phyloP scores from a whole-genome alignment of 1,140 invertebrate genomes.

The Branchinecta lindahli region DNA sequence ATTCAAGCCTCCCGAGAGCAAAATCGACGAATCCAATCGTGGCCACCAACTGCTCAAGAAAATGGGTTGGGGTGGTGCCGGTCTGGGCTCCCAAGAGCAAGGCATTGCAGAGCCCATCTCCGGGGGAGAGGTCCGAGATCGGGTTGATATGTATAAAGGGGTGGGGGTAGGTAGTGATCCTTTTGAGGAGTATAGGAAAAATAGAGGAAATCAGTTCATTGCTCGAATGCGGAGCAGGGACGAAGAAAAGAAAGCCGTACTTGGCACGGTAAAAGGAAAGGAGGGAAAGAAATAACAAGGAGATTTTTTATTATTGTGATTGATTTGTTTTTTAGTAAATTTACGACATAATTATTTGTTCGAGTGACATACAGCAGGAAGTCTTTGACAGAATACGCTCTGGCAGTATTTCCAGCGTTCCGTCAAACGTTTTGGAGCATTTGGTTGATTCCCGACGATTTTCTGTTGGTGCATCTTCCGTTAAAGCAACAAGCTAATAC shows the following conservation, averaged over 20 bases:
- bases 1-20: constrained; percentile 36
- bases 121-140: constrained; percentile 68
- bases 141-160: constrained; percentile 79
- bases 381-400: too few species aligned
- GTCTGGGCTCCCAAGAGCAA: constrained; percentile 77
- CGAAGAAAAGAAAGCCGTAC: constrained; percentile 40
- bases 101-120: constrained; percentile 87
- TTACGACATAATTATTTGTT: too few species aligned
- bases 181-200: constrained; percentile 92
- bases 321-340: too few species aligned
- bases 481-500: too few species aligned
- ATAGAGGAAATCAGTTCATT: constrained; percentile 88
- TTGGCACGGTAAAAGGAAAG: background rate
- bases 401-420: too few species aligned
- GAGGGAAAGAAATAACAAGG: background rate
- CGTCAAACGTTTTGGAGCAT: too few species aligned
- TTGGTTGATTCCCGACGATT: too few species aligned
- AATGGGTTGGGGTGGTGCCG: constrained; percentile 83
- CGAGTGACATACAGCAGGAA: too few species aligned
- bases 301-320: too few species aligned
- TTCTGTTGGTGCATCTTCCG: too few species aligned
- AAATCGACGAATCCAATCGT: constrained; percentile 71
- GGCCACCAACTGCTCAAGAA: constrained; percentile 87
- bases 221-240: constrained; percentile 85
- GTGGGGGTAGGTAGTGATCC: constrained; percentile 79